Evolutionary conservation across 2,113 vertebrate genomes (phyloP), one percentile per base, ranked within the genome.

Genomic region (Symphodus melops): DNA sequence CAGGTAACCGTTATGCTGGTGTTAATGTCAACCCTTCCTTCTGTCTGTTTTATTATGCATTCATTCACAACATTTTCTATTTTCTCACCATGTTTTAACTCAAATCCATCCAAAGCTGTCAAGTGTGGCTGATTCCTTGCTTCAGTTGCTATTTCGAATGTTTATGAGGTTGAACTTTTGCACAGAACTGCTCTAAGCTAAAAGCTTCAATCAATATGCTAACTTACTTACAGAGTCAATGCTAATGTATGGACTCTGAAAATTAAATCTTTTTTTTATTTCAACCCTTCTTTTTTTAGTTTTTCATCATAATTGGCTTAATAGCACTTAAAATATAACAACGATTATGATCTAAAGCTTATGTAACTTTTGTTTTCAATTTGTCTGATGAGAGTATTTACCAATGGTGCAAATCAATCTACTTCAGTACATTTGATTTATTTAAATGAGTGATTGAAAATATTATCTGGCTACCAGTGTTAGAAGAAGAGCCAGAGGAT

Each of bases 1-100:
- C 13, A 80, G 42, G 81, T 52, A 52, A 57, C 49, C 51, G 52
- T 5, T 7, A 44, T 16, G 25, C 14, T 14, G 17, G 54, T 36
- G 28, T 2, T 13, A 51, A 67, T 3, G 19, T 42, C 17, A 3
- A 57, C 55, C 21, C 61, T 71, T 56, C 48, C 42, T 68, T 41
- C 33, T 33, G 62, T 67, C 46, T 1, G 0, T 58, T 59, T 66
- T 33, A 25, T 60, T 69, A 70, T 61, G 36, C 8, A 0, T 36
- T 68, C 56, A 33, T 11, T 36, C 8, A 46, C 69, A 59, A 63
- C 33, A 17, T 41, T 65, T 48, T 36, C 17, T 16, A 9, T 10
- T 57, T 9, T 44, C 58, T 53, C 0, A 1, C 10, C 48, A 33
- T 59, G 21, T 51, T 64, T 73, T 48, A 58, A 77, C 54, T 20